Evolutionary conservation across 2,797 vertebrate species (phyloP).

Genomic region (Cirrhinus molitorella): DNA sequence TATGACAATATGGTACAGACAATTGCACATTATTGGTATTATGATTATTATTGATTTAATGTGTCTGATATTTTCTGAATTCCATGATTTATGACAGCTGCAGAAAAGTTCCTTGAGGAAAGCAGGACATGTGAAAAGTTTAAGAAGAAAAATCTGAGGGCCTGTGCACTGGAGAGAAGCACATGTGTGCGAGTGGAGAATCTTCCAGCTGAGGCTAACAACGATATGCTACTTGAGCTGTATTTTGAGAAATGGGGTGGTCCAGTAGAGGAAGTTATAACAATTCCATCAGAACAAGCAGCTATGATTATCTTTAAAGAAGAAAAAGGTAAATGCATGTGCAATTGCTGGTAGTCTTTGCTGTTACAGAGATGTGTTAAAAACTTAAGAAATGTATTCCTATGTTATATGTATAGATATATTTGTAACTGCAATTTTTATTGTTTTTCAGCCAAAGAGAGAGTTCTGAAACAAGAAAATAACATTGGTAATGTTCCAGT

Average conservation of each 20-base stretch:
- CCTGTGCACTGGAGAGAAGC: constrained; percentile 73
- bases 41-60: too few species aligned
- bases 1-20: too few species aligned
- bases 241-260: constrained; percentile 84
- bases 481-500: constrained; percentile 70
- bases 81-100: too few species aligned
- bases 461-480: constrained; percentile 73
- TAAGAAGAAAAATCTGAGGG: constrained; percentile 66
- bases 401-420: too few species aligned
- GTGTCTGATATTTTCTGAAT: too few species aligned
- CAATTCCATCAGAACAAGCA: constrained; percentile 78
- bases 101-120: not conserved
- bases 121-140: constrained; percentile 49
- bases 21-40: too few species aligned
- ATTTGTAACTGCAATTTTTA: constrained; percentile 14
- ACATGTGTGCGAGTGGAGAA: constrained; percentile 81
- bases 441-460: constrained; percentile 78
- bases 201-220: constrained; percentile 67
- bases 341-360: not conserved
- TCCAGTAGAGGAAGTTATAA: constrained; percentile 58
- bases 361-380: not conserved
- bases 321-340: constrained; percentile 44
- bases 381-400: too few species aligned
- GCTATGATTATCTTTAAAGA: constrained; percentile 63
- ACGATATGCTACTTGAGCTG: constrained; percentile 72